Evolutionary conservation across 2,113 vertebrate species (phyloP).

Genomic region (Hymenochirus boettgeri): DNA sequence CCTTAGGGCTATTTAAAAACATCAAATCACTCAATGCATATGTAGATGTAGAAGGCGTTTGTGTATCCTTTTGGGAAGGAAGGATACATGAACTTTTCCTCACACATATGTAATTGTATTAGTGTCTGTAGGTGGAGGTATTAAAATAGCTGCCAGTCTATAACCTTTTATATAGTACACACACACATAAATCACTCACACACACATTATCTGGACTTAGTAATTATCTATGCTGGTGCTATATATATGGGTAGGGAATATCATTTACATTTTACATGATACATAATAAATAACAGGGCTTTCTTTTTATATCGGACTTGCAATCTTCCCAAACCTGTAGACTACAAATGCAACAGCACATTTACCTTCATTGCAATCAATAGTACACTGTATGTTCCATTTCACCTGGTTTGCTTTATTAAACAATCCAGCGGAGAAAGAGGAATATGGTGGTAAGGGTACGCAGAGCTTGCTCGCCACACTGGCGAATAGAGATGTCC

Average conservation of each 20-base stretch:
- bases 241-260: too few species aligned
- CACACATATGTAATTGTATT: neutral
- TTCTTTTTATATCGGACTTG: too few species aligned
- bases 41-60: neutral
- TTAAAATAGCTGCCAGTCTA: neutral
- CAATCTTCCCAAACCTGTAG: too few species aligned
- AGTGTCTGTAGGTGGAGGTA: neutral
- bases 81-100: neutral
- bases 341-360: too few species aligned
- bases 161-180: too few species aligned
- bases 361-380: too few species aligned
- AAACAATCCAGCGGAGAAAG: neutral
- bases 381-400: neutral
- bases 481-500: conserved; percentile 64
- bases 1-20: neutral
- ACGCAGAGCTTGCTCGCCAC: neutral
- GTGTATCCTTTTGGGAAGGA: neutral
- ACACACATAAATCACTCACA: too few species aligned
- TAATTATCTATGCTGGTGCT: too few species aligned
- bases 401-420: neutral
- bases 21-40: neutral
- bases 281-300: too few species aligned
- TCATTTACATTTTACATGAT: too few species aligned
- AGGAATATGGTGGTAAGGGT: neutral
- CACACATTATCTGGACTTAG: too few species aligned